Evolutionary conservation across 2,888 invertebrate species (phyloP).

Genomic region (Acrocera orbiculus): DNA sequence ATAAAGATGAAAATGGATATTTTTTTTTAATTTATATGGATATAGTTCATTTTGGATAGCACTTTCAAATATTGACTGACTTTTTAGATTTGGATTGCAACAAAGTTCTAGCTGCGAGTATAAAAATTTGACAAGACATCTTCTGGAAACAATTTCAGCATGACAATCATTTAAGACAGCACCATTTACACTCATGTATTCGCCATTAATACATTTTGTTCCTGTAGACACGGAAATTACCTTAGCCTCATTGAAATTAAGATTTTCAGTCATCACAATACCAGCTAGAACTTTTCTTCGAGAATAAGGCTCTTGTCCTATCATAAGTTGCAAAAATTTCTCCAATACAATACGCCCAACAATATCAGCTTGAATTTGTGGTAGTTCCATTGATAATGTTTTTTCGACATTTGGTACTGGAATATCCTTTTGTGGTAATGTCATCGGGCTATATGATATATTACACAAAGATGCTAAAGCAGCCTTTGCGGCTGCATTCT

Average conservation of each 20-base stretch:
- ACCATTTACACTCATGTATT: slow-evolving; percentile 76
- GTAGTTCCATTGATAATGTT: slow-evolving; percentile 34
- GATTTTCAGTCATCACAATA: slow-evolving; percentile 66
- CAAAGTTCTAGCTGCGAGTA: slow-evolving; percentile 59
- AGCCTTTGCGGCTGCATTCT: slow-evolving; percentile 71
- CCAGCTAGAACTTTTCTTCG: slow-evolving; percentile 90
- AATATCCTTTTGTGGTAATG: slow-evolving; percentile 28
- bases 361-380: slow-evolving; percentile 59
- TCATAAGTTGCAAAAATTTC: slow-evolving; percentile 61
- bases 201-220: slow-evolving; percentile 89
- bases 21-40: slow-evolving; percentile 50
- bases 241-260: slow-evolving; percentile 31
- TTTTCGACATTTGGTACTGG: slow-evolving; percentile 29
- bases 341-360: slow-evolving; percentile 45
- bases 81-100: slow-evolving; percentile 34
- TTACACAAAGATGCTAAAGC: slow-evolving; percentile 49
- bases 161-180: slow-evolving; percentile 87
- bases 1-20: slow-evolving; percentile 79
- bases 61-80: slow-evolving; percentile 35
- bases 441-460: slow-evolving; percentile 30
- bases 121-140: slow-evolving; percentile 60
- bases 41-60: slow-evolving; percentile 34
- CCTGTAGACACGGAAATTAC: slow-evolving; percentile 67
- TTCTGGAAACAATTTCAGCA: slow-evolving; percentile 83
- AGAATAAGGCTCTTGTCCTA: slow-evolving; percentile 54